phyloP scores from a whole-genome alignment of 37 sponge, comb jelly and placozoan genomes.

The Eunapius fragilis region DNA sequence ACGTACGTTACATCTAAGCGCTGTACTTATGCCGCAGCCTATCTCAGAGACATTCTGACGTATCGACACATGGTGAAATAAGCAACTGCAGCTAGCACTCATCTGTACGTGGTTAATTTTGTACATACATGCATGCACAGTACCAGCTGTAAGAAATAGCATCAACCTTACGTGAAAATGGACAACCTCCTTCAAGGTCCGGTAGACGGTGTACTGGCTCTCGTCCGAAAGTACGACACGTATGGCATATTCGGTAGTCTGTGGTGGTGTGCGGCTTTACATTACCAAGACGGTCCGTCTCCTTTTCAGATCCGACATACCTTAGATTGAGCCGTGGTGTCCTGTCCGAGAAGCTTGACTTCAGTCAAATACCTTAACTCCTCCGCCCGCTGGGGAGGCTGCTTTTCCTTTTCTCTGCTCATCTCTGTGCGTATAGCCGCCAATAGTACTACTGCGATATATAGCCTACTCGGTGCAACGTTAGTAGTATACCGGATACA shows the following conservation, averaged over 20 bases:
- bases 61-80: too few species aligned
- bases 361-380: neutral
- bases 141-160: neutral
- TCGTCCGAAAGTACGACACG: constrained; percentile 57
- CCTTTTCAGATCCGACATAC: neutral
- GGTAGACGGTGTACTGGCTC: constrained; percentile 55
- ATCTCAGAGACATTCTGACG: too few species aligned
- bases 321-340: neutral
- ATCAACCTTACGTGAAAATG: constrained; percentile 37
- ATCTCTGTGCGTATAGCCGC: neutral
- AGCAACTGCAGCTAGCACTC: too few species aligned
- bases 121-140: neutral
- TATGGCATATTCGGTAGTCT: constrained; percentile 63
- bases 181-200: constrained; percentile 53
- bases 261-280: neutral
- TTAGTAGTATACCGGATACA: too few species aligned
- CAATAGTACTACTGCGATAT: too few species aligned
- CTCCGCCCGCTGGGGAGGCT: neutral
- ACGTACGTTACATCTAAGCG: too few species aligned
- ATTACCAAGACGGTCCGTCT: neutral
- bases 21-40: too few species aligned
- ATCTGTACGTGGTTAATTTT: too few species aligned
- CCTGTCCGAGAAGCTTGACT: neutral
- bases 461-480: too few species aligned
- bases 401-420: neutral